Evolutionary conservation across 53 echinoderm and acorn worm genomes (phyloP).

Genomic region (Actinopyga echinites): DNA sequence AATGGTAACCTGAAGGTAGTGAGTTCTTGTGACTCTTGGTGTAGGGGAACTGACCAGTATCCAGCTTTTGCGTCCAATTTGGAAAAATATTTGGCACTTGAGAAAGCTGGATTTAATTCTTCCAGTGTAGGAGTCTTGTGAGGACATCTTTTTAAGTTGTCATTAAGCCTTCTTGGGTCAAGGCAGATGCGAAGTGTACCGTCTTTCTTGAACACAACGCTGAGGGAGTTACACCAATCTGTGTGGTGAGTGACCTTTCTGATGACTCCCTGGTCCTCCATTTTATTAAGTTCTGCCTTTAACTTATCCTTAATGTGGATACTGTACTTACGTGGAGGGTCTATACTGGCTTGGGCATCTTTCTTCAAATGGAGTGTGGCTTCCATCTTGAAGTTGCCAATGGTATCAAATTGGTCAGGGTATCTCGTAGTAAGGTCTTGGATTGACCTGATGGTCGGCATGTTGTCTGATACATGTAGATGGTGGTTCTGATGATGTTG

Average conservation of each 20-base stretch:
- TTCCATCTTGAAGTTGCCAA: neutral
- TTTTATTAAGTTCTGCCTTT: constrained; percentile 53
- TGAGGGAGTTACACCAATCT: constrained; percentile 62
- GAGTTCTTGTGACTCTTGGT: constrained; percentile 57
- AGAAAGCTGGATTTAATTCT: constrained; percentile 59
- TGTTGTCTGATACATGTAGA: neutral
- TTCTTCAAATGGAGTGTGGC: neutral
- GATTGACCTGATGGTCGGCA: neutral
- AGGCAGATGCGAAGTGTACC: constrained; percentile 57
- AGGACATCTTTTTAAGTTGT: constrained; percentile 61
- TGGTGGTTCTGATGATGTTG: neutral
- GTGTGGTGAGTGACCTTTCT: constrained; percentile 38
- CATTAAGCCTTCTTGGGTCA: constrained; percentile 52
- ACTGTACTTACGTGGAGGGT: constrained; percentile 52
- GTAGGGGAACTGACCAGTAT: constrained; percentile 74
- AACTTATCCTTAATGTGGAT: constrained; percentile 55
- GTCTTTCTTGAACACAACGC: constrained; percentile 55
- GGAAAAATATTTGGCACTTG: constrained; percentile 60
- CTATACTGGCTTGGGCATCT: constrained; percentile 34
- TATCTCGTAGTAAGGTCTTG: neutral
- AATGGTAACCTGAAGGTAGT: constrained; percentile 73
- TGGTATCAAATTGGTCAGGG: neutral
- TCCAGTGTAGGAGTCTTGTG: constrained; percentile 68
- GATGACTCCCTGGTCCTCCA: constrained; percentile 56
- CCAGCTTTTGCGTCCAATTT: constrained; percentile 69